Base-by-base conservation (phyloP, 1,140 invertebrate species). In the Zaprionus tsacasi region DNA sequence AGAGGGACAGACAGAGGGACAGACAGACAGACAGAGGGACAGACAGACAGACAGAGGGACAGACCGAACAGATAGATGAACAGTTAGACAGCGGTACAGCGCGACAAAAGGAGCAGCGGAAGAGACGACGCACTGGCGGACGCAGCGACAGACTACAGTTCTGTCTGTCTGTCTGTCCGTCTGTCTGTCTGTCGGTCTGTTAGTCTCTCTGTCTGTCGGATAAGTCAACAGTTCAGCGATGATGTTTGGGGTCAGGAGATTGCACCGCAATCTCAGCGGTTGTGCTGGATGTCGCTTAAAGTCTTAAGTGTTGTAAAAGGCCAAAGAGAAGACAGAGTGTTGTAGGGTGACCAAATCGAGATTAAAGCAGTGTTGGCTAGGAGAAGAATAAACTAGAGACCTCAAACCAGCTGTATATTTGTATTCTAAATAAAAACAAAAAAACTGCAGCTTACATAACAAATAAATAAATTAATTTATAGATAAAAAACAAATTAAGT, bases 221-320 rank as follows among this genome's bases (percentile, higher is more conserved):
- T 70, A 64, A 86, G 83, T 88, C 83, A 86, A 87, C 79, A 87
- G 72, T 88, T 78, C 86, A 87, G 59, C 76, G 71, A 45, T 77
- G 71, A 45, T 77, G 58, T 60, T 79, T 79, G 76, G 40, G 71
- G 82, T 87, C 63, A 79, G 79, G 72, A 79, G 79, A 79, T 82
- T 88, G 80, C 79, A 77, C 83, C 69, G 80, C 67, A 77, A 68
- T 54, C 54, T 40, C 54, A 45, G 61, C 67, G 58, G 73, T 71
- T 52, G 5, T 25, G 48, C 25, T n/a, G n/a, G 25, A 21, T 36
- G 57, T 50, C 30, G 17, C n/a, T 57, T 45, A 38, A 59, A 56
- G 38, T 21, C 33, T 55, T 4, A 73, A 76, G 68, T 70, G 71
- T 76, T 86, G 82, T 56, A 63, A 65, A 56, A 70, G 11, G 2